A percentile compares a stretch with the other conserved stretches of the same genome.
These are phyloP conservation scores for Melitaea cinxia DNA, from an alignment of 1,140 invertebrate genomes.

Conservation along the genomic window DNA sequence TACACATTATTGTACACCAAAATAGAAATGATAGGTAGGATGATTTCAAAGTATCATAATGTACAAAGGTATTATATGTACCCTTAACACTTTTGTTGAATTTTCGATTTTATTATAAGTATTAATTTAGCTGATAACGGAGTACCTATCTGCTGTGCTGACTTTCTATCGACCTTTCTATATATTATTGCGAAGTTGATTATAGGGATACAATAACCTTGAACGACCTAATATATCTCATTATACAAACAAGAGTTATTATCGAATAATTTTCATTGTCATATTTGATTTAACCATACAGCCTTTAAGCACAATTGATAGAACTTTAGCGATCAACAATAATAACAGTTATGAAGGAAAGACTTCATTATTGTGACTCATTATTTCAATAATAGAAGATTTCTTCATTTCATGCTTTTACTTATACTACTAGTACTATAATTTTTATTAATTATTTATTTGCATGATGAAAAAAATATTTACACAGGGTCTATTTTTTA, in stretches of 20 bases:
- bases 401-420: background rate
- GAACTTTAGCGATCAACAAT: background rate
- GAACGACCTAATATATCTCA: slow-evolving; percentile 3
- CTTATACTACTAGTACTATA: background rate
- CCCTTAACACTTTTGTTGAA: background rate
- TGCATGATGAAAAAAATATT: background rate
- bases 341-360: background rate
- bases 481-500: too few relatives aligned
- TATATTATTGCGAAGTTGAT: background rate
- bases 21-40: too few relatives aligned
- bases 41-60: too few relatives aligned
- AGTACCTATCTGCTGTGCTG: background rate
- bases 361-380: background rate
- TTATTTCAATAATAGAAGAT: slow-evolving; percentile 1
- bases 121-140: background rate
- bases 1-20: too few relatives aligned
- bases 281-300: slow-evolving; percentile 11
- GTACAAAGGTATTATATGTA: too few relatives aligned
- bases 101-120: background rate
- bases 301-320: slow-evolving; percentile 15
- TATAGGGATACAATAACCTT: background rate
- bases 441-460: background rate
- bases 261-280: background rate
- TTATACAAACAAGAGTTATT: background rate
- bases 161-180: slow-evolving; percentile 33